Base-by-base conservation (phyloP, 2,113 vertebrate genomes). In the Chaenocephalus aceratus region DNA sequence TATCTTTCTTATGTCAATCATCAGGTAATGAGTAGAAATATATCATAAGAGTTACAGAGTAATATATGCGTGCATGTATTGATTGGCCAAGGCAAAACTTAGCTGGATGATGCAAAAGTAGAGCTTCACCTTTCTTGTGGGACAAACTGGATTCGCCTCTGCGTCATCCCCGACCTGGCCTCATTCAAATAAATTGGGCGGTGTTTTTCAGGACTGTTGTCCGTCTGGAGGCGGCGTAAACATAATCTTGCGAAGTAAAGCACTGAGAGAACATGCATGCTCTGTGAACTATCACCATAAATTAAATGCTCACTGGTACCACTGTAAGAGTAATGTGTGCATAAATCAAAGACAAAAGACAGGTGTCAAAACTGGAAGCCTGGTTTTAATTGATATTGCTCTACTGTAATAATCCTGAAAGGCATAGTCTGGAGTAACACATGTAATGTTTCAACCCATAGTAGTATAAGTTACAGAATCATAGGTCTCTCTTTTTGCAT, bases 381-480 rank as follows among this genome's bases (percentile, higher is more conserved):
- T 99, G 97, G 90, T 99, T 99, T 94, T 94, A 93, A 94, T 94
- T 97, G 98, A 99, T 99, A 99, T 99, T 99, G 97, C 97, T 99
- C 98, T 99, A 99, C 97, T 96, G 95, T 99, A 96, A 98, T 98
- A 97, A 97, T 97, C 98, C 97, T 98, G 98, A 99, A 99, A 99
- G 97, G 98, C 97, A 98, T 98, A 98, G 98, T 98, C 90, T 97
- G 98, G 97, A 99, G 96, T 98, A 98, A 99, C 97, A 99, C 97
- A 97, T 98, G 97, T 94, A 93, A 93, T 91, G 91, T 92, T 93
- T 98, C 96, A 98, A 99, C 96, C 96, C 97, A 99, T 99, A 97
- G 96, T 97, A 98, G 97, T 90, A 91, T 94, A 91, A 94, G 84
- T 98, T 99, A 99, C 98, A 99, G 98, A 99, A 99, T 98, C 97